Percentiles rank a stretch among this genome's conserved stretches.
Evolutionary conservation across 2,113 vertebrate species (phyloP).

Genomic region (Catharus minimus): DNA sequence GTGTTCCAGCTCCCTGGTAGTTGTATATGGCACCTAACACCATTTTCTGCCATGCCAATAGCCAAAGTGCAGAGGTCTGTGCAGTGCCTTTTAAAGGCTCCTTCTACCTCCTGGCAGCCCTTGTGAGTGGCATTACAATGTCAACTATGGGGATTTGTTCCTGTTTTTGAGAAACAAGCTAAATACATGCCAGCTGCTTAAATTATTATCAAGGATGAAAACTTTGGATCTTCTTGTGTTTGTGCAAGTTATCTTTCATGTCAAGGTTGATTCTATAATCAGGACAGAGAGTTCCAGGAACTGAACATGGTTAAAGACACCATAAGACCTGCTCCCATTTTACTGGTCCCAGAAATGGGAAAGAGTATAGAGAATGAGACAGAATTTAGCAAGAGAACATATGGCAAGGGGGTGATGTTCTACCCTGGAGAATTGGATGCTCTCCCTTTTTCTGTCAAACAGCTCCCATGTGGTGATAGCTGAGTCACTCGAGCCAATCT

Average conservation of each 20-base stretch:
- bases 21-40: neutral
- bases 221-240: neutral
- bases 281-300: neutral
- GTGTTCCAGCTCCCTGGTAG: neutral
- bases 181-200: neutral
- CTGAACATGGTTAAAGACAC: neutral
- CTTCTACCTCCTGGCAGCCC: neutral
- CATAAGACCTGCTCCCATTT: neutral
- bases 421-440: conserved; percentile 6
- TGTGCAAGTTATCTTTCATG: neutral
- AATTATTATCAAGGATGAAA: neutral
- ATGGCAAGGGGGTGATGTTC: neutral
- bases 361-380: neutral
- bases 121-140: neutral
- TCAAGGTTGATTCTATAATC: neutral
- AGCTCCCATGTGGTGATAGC: neutral
- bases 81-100: neutral
- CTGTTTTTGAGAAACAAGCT: neutral
- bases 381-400: neutral
- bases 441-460: conserved; percentile 34
- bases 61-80: neutral
- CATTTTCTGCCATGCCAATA: neutral
- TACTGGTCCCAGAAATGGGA: neutral
- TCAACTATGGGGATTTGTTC: neutral
- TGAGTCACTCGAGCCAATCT: conserved; percentile 13